Conservation (phyloP, 2,113 vertebrate species). For the Prionailurus bengalensis region DNA sequence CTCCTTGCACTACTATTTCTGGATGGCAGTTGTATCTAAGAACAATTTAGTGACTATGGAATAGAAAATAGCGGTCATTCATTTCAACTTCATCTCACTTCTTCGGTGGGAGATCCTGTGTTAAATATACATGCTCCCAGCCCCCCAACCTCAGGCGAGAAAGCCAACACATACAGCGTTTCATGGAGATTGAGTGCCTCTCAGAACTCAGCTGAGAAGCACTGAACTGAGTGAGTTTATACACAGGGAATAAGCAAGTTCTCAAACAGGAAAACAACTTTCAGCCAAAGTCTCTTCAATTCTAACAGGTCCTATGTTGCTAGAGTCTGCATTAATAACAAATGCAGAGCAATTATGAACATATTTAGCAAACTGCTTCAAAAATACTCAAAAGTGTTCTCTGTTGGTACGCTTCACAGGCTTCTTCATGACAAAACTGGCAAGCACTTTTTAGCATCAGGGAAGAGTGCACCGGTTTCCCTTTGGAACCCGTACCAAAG, state of each 20-base stretch:
- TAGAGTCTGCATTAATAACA: background rate
- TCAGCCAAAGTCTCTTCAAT: background rate
- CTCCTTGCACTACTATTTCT: background rate
- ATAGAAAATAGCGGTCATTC: background rate
- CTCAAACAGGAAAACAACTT: conserved; percentile 19
- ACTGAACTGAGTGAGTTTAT: background rate
- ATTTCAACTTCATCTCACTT: conserved; percentile 41
- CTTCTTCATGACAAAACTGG: background rate
- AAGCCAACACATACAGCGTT: background rate
- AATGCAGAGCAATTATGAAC: background rate
- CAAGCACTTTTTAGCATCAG: background rate
- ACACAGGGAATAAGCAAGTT: background rate
- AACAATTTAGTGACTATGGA: background rate
- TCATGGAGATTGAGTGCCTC: background rate
- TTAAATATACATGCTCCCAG: background rate
- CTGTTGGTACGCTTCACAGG: background rate
- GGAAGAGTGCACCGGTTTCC: conserved; percentile 1
- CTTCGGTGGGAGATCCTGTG: background rate
- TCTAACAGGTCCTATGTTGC: background rate
- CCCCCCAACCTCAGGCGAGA: background rate
- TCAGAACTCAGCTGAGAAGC: background rate
- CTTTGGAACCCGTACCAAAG: background rate
- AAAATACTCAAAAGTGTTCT: background rate
- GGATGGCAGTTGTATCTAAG: background rate
- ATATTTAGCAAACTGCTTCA: conserved; percentile 3